Conservation (phyloP, 2,113 vertebrate genomes). For the Macrotus californicus region DNA sequence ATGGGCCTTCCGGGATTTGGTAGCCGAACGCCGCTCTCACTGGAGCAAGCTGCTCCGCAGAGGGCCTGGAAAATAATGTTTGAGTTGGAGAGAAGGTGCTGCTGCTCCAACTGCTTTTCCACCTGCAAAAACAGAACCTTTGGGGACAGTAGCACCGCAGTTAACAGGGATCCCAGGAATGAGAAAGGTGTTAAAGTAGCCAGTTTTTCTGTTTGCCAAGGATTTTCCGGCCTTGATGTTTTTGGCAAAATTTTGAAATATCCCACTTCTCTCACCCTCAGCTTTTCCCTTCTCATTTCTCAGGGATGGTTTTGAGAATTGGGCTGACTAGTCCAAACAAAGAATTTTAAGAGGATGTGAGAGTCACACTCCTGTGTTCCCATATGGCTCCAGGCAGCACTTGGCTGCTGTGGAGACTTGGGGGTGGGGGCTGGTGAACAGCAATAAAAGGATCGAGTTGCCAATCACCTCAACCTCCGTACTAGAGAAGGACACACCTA, state of each 20-base stretch:
- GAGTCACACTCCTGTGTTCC: neutral
- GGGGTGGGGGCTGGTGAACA: neutral
- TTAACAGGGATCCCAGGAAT: conserved; percentile 5
- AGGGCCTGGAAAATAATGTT: conserved; percentile 57
- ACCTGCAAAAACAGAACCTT: conserved; percentile 65
- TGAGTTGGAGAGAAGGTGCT: conserved; percentile 37
- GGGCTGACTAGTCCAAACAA: conserved; percentile 36
- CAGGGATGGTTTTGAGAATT: conserved; percentile 22
- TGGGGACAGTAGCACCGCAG: conserved; percentile 4
- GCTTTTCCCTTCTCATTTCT: conserved; percentile 47
- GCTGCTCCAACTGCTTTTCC: conserved; percentile 43
- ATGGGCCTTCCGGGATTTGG: conserved; percentile 26
- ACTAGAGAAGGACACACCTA: neutral
- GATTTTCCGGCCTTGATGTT: conserved; percentile 63
- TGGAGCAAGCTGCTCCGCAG: neutral
- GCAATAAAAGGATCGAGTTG: conserved; percentile 26
- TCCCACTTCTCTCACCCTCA: conserved; percentile 63
- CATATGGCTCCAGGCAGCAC: neutral
- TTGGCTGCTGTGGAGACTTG: neutral
- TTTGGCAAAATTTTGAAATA: conserved; percentile 66
- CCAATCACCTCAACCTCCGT: neutral
- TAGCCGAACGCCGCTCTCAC: conserved; percentile 4
- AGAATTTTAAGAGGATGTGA: conserved; percentile 53
- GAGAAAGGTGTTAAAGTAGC: conserved; percentile 62
- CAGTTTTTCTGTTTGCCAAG: conserved; percentile 62